Evolutionary conservation across 2,797 vertebrate species (phyloP).

Genomic region (Arrhamphus sclerolepis): DNA sequence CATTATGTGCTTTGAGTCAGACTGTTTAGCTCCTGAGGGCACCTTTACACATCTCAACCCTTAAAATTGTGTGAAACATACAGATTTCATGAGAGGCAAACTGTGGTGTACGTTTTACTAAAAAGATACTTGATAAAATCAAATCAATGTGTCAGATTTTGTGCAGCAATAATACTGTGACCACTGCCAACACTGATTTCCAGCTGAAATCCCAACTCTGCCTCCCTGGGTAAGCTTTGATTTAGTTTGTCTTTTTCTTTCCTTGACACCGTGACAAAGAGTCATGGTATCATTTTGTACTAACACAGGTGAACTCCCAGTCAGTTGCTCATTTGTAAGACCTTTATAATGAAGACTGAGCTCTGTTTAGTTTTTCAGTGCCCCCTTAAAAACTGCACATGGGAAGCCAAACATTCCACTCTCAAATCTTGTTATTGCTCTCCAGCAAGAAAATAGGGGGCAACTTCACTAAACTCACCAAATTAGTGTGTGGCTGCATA

Average conservation of each 20-base stretch:
- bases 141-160: conserved; percentile 11
- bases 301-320: conserved; percentile 9
- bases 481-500: no score
- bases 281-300: conserved; percentile 11
- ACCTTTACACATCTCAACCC: conserved; percentile 29
- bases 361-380: background rate
- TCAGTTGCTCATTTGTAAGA: background rate
- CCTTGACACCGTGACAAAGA: background rate
- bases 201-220: conserved; percentile 16
- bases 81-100: conserved; percentile 14
- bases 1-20: conserved; percentile 41
- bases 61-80: conserved; percentile 30
- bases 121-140: conserved; percentile 13
- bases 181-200: background rate
- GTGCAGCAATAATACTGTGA: conserved; percentile 14
- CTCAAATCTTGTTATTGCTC: conserved; percentile 25
- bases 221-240: no score
- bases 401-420: conserved; percentile 2
- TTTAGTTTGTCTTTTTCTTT: conserved; percentile 23
- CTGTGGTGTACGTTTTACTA: conserved; percentile 4
- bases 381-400: background rate
- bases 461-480: no score
- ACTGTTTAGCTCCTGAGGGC: conserved; percentile 24
- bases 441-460: conserved; percentile 16
- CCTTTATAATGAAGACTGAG: background rate